Evolutionary conservation across 2,888 invertebrate species (phyloP).

Genomic region (Diplazon laetatorius): DNA sequence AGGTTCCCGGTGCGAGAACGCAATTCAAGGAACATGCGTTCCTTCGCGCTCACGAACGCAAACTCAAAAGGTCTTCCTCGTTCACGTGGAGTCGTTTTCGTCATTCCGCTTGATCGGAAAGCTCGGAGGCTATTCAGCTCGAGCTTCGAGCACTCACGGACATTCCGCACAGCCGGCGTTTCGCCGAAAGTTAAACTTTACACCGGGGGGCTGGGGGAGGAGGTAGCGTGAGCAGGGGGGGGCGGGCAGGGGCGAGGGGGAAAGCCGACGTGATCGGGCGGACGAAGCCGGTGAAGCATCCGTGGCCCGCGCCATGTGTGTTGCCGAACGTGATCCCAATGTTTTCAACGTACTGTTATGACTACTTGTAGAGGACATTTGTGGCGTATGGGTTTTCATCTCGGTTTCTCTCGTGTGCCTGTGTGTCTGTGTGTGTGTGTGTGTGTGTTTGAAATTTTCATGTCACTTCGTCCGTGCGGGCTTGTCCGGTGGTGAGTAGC

Average conservation of each 20-base stretch:
- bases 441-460: slow-evolving; percentile 13
- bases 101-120: slow-evolving; percentile 67
- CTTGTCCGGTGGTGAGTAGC: not conserved
- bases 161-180: slow-evolving; percentile 81
- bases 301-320: slow-evolving; percentile 74
- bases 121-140: slow-evolving; percentile 62
- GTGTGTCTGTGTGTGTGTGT: no score
- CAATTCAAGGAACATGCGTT: no score
- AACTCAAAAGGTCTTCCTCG: not conserved
- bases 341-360: slow-evolving; percentile 59
- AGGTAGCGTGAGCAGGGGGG: no score
- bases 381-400: slow-evolving; percentile 25
- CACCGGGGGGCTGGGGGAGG: no score
- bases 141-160: slow-evolving; percentile 67
- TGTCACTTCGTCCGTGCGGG: slow-evolving; percentile 5
- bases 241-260: no score
- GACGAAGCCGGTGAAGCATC: slow-evolving; percentile 50
- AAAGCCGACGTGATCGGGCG: slow-evolving; percentile 55
- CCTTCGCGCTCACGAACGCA: no score
- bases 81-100: slow-evolving; percentile 47
- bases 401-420: slow-evolving; percentile 3
- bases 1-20: no score
- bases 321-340: slow-evolving; percentile 70
- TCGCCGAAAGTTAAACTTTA: slow-evolving; percentile 80
- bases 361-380: slow-evolving; percentile 59